Conservation (phyloP, 2,797 vertebrate genomes). For the Crocodylus rhombifer region DNA sequence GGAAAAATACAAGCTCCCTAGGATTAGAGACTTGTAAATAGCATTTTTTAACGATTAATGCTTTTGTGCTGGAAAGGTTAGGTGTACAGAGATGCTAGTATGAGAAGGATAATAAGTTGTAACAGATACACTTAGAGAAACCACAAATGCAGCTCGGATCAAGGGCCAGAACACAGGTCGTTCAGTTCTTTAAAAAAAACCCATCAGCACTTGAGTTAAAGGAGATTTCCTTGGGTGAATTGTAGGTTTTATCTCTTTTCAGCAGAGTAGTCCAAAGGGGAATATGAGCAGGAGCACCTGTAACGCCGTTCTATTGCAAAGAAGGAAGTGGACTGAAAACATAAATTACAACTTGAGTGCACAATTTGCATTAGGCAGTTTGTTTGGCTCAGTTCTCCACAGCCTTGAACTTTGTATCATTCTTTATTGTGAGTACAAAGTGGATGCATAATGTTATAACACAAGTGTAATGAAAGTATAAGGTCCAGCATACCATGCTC, state of each 20-base stretch:
- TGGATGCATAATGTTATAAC: neutral
- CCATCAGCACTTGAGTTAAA: fast-evolving
- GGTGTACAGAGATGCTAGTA: fast-evolving
- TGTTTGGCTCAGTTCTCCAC: neutral
- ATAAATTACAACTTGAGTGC: fast-evolving
- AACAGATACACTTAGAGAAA: fast-evolving
- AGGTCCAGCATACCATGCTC: neutral
- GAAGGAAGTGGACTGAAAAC: fast-evolving
- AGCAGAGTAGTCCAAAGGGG: constrained; percentile 57
- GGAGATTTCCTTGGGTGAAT: fast-evolving
- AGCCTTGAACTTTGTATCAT: neutral
- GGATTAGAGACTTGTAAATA: neutral
- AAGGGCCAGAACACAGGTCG: neutral
- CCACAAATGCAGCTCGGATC: neutral
- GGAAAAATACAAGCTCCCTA: neutral
- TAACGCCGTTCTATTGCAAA: fast-evolving
- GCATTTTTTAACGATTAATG: neutral
- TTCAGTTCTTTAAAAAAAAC: fast-evolving
- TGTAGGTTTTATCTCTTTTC: neutral
- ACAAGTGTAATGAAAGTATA: fast-evolving
- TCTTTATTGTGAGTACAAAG: neutral
- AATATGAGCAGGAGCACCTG: constrained; percentile 57
- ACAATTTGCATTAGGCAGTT: fast-evolving
- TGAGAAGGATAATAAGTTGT: neutral
- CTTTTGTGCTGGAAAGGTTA: neutral